Base-by-base conservation (phyloP, 2,113 vertebrate genomes). In the Cochlearius cochlearius region DNA sequence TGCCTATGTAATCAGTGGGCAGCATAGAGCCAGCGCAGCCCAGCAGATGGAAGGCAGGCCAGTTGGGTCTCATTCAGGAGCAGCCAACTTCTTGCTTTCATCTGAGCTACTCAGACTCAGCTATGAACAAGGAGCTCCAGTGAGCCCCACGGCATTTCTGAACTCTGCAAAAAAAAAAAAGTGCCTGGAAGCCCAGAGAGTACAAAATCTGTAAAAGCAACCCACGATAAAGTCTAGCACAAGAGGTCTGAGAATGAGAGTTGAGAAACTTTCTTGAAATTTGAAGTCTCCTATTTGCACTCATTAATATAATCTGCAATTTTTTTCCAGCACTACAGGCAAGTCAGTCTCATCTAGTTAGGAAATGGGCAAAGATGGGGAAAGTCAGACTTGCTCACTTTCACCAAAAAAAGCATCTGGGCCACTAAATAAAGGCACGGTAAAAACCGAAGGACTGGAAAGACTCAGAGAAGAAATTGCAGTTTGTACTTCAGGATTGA, bases 31-130 rank as follows among this genome's bases (percentile, higher is more conserved):
- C 49, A 62, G 63, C 1, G 0, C 11, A 8, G 72, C 32, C 59
- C 63, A 53, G 36, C 74, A 94, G 94, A 92, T 94, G 83, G 94
- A 92, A 95, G 68, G 73, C 86, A 94, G 72, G 64, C 38, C 86
- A 78, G 47, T 15, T 59, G 47, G 68, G 68, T 62, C 76, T 94
- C 83, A 74, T 81, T 96, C 93, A 89, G 80, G n/a, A 81, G 7
- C 56, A 75, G 55, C 60, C 83, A 92, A 74, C 18, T 91, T 77
- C 86, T 94, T 67, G 68, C 55, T 87, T 92, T 94, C 60, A 71
- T 67, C 50, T 2, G 4, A 81, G 32, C 38, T 89, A 53, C 50
- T 53, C 14, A 16, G 27, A 58, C 15, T 79, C 30, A 41, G 71
- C 45, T 86, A 38, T 69, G 63, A 94, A 45, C 64, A 88, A 80